A percentile compares a stretch with the other conserved stretches of the same genome.
phyloP scores from a whole-genome alignment of 2,888 invertebrate genomes.

The Morpho deidamia region DNA sequence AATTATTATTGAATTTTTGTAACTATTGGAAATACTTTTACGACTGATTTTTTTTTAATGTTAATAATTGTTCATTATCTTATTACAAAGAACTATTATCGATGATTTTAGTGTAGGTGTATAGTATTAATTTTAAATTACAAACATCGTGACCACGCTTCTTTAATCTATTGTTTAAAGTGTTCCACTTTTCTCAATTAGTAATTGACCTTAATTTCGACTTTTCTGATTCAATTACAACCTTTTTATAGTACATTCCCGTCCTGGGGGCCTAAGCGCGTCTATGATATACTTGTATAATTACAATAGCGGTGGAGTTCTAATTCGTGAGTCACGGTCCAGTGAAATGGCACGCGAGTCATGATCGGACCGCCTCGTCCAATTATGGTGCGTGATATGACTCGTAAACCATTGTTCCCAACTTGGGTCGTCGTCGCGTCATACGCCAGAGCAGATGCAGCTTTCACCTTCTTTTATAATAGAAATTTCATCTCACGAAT shows the following conservation, averaged over 20 bases:
- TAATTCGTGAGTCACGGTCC: constrained; percentile 76
- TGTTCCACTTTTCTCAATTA: constrained; percentile 14
- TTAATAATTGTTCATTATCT: neutral
- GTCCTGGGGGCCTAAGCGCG: constrained; percentile 43
- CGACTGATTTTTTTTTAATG: too few species aligned
- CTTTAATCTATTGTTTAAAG: constrained; percentile 19
- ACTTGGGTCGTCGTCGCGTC: constrained; percentile 46
- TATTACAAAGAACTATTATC: constrained; percentile 5
- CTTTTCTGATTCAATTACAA: constrained; percentile 50
- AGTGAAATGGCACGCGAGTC: constrained; percentile 65
- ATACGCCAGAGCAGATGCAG: constrained; percentile 32
- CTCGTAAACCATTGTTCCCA: constrained; percentile 50
- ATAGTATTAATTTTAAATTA: constrained; percentile 9
- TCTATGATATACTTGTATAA: constrained; percentile 67
- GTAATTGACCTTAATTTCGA: constrained; percentile 55
- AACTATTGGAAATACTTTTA: too few species aligned
- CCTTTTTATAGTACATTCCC: constrained; percentile 48
- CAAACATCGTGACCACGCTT: constrained; percentile 17
- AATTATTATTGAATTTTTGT: too few species aligned
- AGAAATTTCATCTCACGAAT: constrained; percentile 20
- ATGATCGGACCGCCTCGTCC: constrained; percentile 58
- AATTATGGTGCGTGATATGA: constrained; percentile 65
- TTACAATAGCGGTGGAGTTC: constrained; percentile 68
- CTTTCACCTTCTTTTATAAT: constrained; percentile 56
- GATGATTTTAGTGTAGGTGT: constrained; percentile 13